Evolutionary conservation across 2,888 invertebrate species (phyloP).

Genomic region (Cyclophora punctaria): DNA sequence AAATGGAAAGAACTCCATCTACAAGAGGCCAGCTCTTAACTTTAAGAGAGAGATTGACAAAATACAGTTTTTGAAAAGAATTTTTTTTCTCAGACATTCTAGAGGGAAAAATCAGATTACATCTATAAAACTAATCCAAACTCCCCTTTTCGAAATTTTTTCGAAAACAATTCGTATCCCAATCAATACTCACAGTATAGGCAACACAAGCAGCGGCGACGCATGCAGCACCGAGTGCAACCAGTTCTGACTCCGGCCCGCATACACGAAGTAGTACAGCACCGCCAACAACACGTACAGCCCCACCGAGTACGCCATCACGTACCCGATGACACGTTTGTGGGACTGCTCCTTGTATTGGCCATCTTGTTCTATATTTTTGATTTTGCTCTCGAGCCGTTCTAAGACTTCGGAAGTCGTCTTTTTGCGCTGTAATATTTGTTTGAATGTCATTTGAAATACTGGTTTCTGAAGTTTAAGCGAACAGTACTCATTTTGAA

Average conservation of each 20-base stretch:
- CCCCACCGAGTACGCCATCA: conserved; percentile 81
- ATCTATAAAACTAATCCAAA: too few relatives aligned
- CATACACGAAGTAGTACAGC: conserved; percentile 86
- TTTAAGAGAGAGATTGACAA: background rate
- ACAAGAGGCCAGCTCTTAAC: too few relatives aligned
- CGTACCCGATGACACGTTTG: conserved; percentile 86
- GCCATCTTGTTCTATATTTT: conserved; percentile 85
- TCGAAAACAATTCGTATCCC: too few relatives aligned
- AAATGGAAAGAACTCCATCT: too few relatives aligned
- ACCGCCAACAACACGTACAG: conserved; percentile 82
- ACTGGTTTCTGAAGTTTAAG: too few relatives aligned
- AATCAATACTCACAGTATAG: conserved; percentile 83
- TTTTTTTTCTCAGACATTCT: too few relatives aligned
- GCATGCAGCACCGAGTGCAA: conserved; percentile 84
- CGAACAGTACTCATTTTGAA: too few relatives aligned
- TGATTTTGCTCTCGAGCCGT: conserved; percentile 85
- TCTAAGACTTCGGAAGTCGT: conserved; percentile 76
- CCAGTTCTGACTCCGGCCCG: conserved; percentile 82
- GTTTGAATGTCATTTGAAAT: conserved; percentile 5
- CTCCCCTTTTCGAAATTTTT: too few relatives aligned
- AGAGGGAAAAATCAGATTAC: too few relatives aligned
- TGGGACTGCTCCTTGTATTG: conserved; percentile 86
- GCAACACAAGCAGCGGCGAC: conserved; percentile 85
- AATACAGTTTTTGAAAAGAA: background rate
- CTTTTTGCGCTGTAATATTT: conserved; percentile 54